Base-by-base conservation (phyloP, 2,113 vertebrate species). In the Syngnathus scovelli region DNA sequence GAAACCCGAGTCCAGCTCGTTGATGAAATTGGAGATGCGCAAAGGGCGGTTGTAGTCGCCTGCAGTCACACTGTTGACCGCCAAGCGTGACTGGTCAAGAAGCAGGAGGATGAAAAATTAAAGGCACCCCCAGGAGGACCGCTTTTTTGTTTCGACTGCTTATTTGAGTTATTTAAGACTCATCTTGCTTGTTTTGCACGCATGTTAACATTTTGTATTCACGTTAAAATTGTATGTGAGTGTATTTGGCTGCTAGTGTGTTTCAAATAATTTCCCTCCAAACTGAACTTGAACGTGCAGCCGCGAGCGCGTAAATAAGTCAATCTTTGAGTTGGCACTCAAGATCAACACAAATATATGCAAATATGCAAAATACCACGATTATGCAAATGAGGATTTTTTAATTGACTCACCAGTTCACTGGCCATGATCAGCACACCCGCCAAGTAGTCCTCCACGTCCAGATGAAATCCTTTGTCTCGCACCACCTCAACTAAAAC, bases 21-120 rank as follows among this genome's bases (percentile, higher is more conserved):
- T 98, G 91, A 99, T 98, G 61, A 99, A 99, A 71, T 93, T 77
- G 7, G 97, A 96, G 89, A 99, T 98, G 69, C 96, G 95, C 0
- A 99, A 93, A 0, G 97, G 97, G 11, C 97, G 92, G 6, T 83
- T 83, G 71, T 99, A 99, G 83, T 99, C 96, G 1, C 97, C 95
- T 0, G 96, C 93, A 0, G 96, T 99, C 83, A 99, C 97, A 2
- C 97, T 99, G 91, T 99, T 99, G 44, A 99, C 96, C 0, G 97
- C 97, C 76, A 99, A 83, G 19, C 97, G 91, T 0, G 96, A 94
- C 97, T 99, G 60, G 12, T 51, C 0, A 48, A 33, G 3, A 21
- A 63, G 60, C 5, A 8, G 39, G 11, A n/a, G 39, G 37, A 21
- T 2, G 8, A 19, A 52, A 52, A 52, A 52, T 52, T 52, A 21